Evolutionary conservation across 2,888 invertebrate species (phyloP).

Genomic region (Pandemis corylana): DNA sequence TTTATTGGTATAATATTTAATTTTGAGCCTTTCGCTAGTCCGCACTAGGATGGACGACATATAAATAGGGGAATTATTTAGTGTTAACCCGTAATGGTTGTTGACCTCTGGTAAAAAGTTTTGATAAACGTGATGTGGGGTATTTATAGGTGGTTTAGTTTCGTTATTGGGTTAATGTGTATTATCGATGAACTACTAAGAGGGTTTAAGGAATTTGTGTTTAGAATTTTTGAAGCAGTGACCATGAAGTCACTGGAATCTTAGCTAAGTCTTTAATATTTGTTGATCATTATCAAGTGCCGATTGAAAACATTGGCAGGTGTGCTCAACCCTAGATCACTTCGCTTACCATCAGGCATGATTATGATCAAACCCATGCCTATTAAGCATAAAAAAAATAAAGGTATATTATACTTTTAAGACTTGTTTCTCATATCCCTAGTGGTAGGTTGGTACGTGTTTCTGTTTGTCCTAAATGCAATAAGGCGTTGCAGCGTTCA

Average conservation of each 20-base stretch:
- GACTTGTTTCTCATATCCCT: too few relatives aligned
- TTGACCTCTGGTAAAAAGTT: conserved; percentile 30
- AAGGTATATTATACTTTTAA: too few relatives aligned
- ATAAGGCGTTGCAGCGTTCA: conserved; percentile 4
- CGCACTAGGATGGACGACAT: conserved; percentile 66
- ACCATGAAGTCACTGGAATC: too few relatives aligned
- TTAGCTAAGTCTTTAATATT: too few relatives aligned
- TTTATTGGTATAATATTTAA: conserved; percentile 86
- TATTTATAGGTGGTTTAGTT: conserved; percentile 21
- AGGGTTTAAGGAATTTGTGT: not conserved
- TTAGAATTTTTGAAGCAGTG: not conserved
- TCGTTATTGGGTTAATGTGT: conserved; percentile 21
- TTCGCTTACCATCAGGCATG: too few relatives aligned
- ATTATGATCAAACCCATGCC: too few relatives aligned
- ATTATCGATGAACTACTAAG: not conserved
- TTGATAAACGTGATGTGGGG: conserved; percentile 24
- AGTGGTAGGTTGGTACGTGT: not conserved
- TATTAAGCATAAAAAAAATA: too few relatives aligned
- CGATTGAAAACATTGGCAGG: too few relatives aligned
- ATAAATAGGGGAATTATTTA: conserved; percentile 80
- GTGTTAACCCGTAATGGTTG: conserved; percentile 48
- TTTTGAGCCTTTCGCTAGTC: conserved; percentile 76
- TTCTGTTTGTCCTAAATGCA: not conserved
- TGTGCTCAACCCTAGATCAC: too few relatives aligned
- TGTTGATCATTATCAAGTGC: too few relatives aligned